phyloP scores from a whole-genome alignment of 2,888 invertebrate genomes.

The Chromoteleia sp. region DNA sequence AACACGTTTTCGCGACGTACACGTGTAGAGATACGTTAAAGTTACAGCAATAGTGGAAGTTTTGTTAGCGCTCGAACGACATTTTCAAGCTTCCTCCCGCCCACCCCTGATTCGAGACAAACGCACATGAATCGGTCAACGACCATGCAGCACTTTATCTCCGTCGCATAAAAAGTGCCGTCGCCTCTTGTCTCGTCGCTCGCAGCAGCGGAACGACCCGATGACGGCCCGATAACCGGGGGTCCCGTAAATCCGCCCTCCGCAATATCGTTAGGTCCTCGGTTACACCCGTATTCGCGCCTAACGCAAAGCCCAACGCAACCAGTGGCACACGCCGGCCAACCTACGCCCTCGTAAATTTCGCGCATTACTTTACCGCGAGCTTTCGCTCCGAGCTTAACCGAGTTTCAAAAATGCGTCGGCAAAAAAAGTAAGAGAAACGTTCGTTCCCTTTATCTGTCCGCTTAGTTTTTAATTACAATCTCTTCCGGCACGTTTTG shows the following conservation, averaged over 20 bases:
- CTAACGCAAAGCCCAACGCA: conserved; percentile 52
- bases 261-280: conserved; percentile 38
- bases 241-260: conserved; percentile 60
- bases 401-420: conserved; percentile 5
- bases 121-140: conserved; percentile 62
- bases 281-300: conserved; percentile 41
- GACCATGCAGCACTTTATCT: conserved; percentile 64
- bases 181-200: conserved; percentile 38
- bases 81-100: conserved; percentile 32
- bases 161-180: conserved; percentile 61
- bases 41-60: conserved; percentile 56
- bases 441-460: conserved; percentile 5
- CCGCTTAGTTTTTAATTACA: conserved; percentile 15
- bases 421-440: neutral
- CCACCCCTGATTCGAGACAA: conserved; percentile 26
- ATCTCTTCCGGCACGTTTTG: conserved; percentile 2
- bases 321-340: conserved; percentile 37
- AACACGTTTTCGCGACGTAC: conserved; percentile 42
- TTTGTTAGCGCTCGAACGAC: conserved; percentile 45
- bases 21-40: conserved; percentile 40
- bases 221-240: conserved; percentile 69
- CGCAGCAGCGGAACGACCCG: conserved; percentile 56
- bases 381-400: conserved; percentile 16
- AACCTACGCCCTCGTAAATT: conserved; percentile 36
- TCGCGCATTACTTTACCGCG: conserved; percentile 26